Evolutionary conservation across 1,140 invertebrate species (phyloP).

Genomic region (Subanguina moxae): DNA sequence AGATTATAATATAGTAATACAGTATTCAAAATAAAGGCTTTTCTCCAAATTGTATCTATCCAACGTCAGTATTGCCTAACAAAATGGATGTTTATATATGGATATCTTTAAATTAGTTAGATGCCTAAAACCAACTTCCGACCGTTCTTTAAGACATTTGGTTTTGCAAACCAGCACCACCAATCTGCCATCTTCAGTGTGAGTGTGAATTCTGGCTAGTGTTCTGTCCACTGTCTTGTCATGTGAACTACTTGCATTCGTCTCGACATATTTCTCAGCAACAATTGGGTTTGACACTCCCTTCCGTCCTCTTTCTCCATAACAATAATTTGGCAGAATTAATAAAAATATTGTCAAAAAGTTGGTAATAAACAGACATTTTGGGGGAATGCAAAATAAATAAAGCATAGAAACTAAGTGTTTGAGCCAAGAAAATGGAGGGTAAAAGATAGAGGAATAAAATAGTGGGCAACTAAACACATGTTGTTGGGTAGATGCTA

Average conservation of each 20-base stretch:
- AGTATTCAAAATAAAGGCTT: too few relatives aligned
- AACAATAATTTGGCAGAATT: not conserved
- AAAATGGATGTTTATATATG: too few relatives aligned
- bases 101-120: too few relatives aligned
- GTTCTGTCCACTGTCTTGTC: not conserved
- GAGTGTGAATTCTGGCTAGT: not conserved
- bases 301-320: not conserved
- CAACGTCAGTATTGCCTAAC: too few relatives aligned
- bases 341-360: not conserved
- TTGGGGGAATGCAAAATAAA: not conserved
- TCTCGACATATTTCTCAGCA: not conserved
- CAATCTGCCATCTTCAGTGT: slow-evolving; percentile 36
- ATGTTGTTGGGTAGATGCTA: too few relatives aligned
- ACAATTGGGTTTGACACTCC: too few relatives aligned
- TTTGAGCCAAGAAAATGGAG: too few relatives aligned
- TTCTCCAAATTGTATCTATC: too few relatives aligned
- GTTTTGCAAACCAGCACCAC: slow-evolving; percentile 30
- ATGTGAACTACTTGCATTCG: not conserved
- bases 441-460: too few relatives aligned
- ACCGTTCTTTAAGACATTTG: slow-evolving; percentile 34
- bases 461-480: too few relatives aligned
- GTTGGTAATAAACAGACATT: not conserved
- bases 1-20: too few relatives aligned
- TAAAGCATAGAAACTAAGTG: not conserved
- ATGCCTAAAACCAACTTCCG: slow-evolving; percentile 18